These are phyloP conservation scores for Allobates femoralis DNA, from an alignment of 2,797 vertebrate genomes.

Conservation along the genomic window DNA sequence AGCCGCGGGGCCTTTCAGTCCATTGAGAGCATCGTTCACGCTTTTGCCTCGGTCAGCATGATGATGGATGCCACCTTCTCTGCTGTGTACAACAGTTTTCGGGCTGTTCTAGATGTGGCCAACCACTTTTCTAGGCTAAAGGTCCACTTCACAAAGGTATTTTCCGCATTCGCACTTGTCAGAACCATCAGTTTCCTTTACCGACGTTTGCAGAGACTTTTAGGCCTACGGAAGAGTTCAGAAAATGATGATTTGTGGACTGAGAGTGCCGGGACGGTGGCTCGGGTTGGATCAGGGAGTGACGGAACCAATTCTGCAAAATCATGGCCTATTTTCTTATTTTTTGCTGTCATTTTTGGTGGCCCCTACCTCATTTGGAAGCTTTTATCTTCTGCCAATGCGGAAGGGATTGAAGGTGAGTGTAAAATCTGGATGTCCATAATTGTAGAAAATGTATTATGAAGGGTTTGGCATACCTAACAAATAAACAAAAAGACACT, in stretches of 20 bases:
- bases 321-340: constrained; percentile 97
- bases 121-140: constrained; percentile 95
- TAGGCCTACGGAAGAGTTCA: constrained; percentile 81
- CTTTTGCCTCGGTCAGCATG: constrained; percentile 95
- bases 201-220: constrained; percentile 81
- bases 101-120: constrained; percentile 94
- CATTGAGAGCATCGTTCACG: constrained; percentile 98
- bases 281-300: constrained; percentile 73
- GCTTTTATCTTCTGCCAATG: constrained; percentile 82
- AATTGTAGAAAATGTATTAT: too few species aligned
- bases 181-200: constrained; percentile 92
- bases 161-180: constrained; percentile 94
- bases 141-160: constrained; percentile 92
- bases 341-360: constrained; percentile 92
- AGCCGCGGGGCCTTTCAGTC: constrained; percentile 97
- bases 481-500: too few species aligned
- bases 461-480: too few species aligned
- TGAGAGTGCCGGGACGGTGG: constrained; percentile 83
- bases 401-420: constrained; percentile 83
- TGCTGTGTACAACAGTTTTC: constrained; percentile 96
- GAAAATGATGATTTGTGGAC: constrained; percentile 94
- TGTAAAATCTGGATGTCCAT: background rate
- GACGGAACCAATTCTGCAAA: constrained; percentile 79
- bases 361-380: constrained; percentile 98
- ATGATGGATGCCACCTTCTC: constrained; percentile 99